phyloP scores from a whole-genome alignment of 2,888 invertebrate genomes.

The Cheilosia scutellata region DNA sequence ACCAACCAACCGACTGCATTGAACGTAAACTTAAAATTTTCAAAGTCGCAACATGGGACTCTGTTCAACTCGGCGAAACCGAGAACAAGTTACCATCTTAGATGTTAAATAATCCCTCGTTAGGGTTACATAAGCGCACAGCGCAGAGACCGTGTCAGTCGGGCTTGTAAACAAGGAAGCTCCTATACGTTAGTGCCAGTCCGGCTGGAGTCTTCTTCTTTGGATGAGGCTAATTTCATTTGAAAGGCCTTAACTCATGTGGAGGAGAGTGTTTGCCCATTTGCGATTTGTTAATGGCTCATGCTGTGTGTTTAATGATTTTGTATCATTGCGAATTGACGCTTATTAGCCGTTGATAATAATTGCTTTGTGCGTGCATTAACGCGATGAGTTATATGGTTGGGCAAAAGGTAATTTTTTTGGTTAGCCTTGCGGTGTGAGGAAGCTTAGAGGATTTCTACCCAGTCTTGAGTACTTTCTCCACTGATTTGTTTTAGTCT shows the following conservation, averaged over 20 bases:
- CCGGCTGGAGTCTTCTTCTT: conserved; percentile 21
- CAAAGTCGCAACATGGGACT: conserved; percentile 61
- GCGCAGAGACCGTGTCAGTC: conserved; percentile 38
- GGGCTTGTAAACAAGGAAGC: conserved; percentile 48
- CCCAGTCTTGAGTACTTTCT: too few relatives aligned
- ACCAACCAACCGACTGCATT: conserved; percentile 29
- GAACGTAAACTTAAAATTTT: conserved; percentile 77
- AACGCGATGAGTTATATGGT: too few relatives aligned
- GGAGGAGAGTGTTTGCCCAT: background rate
- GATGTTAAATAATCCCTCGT: conserved; percentile 47
- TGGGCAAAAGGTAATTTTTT: too few relatives aligned
- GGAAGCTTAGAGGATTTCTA: too few relatives aligned
- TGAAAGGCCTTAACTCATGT: background rate
- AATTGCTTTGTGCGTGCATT: background rate
- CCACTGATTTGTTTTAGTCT: too few relatives aligned
- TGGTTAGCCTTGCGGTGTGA: too few relatives aligned
- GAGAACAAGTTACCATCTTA: conserved; percentile 62
- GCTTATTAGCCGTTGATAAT: conserved; percentile 1
- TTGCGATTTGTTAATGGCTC: conserved; percentile 21
- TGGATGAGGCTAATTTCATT: background rate
- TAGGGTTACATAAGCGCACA: conserved; percentile 29
- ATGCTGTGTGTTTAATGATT: background rate
- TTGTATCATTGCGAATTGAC: background rate
- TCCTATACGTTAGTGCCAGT: conserved; percentile 11
- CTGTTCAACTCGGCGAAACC: conserved; percentile 3